Percentiles rank a stretch among this genome's conserved stretches.
phyloP scores from a whole-genome alignment of 2,113 vertebrate genomes.

The Cololabis saira region DNA sequence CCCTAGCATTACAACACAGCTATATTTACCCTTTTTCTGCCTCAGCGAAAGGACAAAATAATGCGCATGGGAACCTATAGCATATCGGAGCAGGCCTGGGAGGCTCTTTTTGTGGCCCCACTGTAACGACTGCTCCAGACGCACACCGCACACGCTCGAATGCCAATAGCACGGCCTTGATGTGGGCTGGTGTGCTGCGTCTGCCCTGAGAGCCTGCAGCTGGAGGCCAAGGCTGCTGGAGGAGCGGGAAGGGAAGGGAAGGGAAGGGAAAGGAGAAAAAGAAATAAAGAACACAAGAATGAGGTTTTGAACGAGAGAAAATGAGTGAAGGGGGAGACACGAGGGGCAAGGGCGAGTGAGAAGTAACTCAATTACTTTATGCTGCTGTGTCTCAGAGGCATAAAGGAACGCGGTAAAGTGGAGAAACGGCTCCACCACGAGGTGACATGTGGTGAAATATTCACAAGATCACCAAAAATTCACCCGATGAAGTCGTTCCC shows the following conservation, averaged over 20 bases:
- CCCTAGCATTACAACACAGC: slow-evolving; percentile 5
- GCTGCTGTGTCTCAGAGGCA: no score
- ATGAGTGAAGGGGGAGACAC: not conserved
- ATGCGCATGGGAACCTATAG: slow-evolving; percentile 9
- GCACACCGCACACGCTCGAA: slow-evolving; percentile 31
- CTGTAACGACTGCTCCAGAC: slow-evolving; percentile 61
- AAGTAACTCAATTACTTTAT: no score
- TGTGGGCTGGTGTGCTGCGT: slow-evolving; percentile 76
- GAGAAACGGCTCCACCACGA: not conserved
- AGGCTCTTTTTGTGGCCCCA: slow-evolving; percentile 64
- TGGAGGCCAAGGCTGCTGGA: slow-evolving; percentile 67
- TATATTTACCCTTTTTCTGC: slow-evolving; percentile 11
- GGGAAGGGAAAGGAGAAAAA: slow-evolving; percentile 17
- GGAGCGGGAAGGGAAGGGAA: slow-evolving; percentile 39
- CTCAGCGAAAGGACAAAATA: slow-evolving; percentile 13
- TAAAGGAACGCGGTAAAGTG: no score
- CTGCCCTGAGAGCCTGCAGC: slow-evolving; percentile 71
- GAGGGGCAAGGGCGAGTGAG: not conserved
- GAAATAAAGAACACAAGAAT: not conserved
- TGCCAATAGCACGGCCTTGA: slow-evolving; percentile 71
- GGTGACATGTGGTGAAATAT: not conserved
- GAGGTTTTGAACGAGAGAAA: not conserved
- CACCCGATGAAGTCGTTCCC: no score
- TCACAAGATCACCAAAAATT: not conserved
- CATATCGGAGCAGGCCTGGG: slow-evolving; percentile 43